A percentile compares a stretch with the other conserved stretches of the same genome.
phyloP scores from a whole-genome alignment of 2,113 vertebrate species.

The Vimba vimba region DNA sequence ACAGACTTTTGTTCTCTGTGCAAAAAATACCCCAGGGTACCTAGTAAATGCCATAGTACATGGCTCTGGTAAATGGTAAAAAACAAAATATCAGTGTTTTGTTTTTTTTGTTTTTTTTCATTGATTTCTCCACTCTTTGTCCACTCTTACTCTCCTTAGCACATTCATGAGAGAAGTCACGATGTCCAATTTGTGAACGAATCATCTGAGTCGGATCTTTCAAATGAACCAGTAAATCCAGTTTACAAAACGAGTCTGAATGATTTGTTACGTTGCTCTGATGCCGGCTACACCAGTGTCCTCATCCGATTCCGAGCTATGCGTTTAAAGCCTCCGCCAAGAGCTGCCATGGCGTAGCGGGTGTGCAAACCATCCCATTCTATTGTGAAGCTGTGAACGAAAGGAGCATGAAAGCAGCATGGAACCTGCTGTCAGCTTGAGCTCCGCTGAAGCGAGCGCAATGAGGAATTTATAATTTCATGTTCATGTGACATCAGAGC shows the following conservation, averaged over 20 bases:
- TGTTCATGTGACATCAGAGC: constrained; percentile 27
- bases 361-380: not conserved
- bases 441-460: constrained; percentile 13
- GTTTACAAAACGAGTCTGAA: not conserved
- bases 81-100: not conserved
- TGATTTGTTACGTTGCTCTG: not conserved
- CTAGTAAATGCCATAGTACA: not conserved
- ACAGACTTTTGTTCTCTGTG: too few species aligned
- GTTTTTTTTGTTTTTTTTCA: too few species aligned
- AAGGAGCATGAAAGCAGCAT: constrained; percentile 35
- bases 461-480: constrained; percentile 40
- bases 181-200: not conserved
- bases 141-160: not conserved
- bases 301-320: not conserved
- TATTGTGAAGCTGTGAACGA: not conserved
- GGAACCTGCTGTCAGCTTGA: constrained; percentile 16
- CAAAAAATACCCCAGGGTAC: too few species aligned
- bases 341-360: not conserved
- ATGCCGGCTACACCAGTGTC: not conserved
- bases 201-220: not conserved
- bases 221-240: not conserved
- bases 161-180: not conserved
- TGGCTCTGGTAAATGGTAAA: not conserved
- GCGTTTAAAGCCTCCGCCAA: not conserved
- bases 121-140: not conserved